phyloP scores from a whole-genome alignment of 2,797 vertebrate species.

The Myripristis murdjan region DNA sequence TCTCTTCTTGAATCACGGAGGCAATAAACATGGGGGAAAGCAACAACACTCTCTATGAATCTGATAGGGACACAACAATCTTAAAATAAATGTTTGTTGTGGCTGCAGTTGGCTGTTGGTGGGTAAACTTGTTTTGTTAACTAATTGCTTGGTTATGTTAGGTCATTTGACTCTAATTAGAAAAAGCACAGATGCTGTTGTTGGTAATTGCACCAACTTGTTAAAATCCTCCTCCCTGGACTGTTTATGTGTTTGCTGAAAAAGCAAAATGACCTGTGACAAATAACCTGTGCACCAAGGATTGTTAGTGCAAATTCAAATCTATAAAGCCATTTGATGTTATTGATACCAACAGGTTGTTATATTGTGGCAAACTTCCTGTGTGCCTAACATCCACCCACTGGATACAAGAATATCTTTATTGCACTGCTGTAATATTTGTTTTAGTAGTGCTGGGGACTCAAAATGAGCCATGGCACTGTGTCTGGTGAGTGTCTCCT shows the following conservation, averaged over 20 bases:
- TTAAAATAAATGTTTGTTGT: slow-evolving; percentile 48
- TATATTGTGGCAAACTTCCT: slow-evolving; percentile 2
- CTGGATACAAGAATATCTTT: neutral
- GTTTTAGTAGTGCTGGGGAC: neutral
- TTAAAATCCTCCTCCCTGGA: slow-evolving; percentile 46
- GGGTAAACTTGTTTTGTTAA: slow-evolving; percentile 55
- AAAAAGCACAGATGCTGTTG: slow-evolving; percentile 66
- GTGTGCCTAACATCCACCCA: too few species aligned
- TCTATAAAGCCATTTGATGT: slow-evolving; percentile 5
- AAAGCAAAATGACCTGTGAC: neutral
- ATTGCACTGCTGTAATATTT: neutral
- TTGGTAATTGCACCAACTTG: slow-evolving; percentile 60
- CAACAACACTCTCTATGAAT: slow-evolving; percentile 34
- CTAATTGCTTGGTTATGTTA: slow-evolving; percentile 73
- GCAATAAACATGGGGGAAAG: slow-evolving; percentile 15
- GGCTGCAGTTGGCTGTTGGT: slow-evolving; percentile 53
- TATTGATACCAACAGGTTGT: slow-evolving; percentile 10
- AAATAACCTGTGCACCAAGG: neutral
- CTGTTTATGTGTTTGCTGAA: neutral
- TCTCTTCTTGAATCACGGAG: slow-evolving; percentile 56
- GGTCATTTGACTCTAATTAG: slow-evolving; percentile 78
- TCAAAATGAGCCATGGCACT: slow-evolving; percentile 6
- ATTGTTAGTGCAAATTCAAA: neutral
- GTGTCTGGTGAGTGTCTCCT: neutral
- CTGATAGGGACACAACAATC: slow-evolving; percentile 39